phyloP scores from a whole-genome alignment of 2,113 vertebrate species.

The Caretta caretta region DNA sequence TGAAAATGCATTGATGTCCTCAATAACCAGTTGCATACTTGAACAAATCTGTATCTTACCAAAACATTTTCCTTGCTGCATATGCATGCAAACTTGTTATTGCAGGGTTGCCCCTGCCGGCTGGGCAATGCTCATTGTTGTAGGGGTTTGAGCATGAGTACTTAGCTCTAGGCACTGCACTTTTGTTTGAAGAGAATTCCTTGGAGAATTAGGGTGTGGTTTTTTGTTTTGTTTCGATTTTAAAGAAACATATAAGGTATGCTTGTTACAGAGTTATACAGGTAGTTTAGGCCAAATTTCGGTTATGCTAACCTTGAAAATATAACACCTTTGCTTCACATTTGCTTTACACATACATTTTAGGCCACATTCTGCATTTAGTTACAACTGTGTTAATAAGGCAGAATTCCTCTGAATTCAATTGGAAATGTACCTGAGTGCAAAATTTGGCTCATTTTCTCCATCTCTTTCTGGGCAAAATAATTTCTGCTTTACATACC shows the following conservation, averaged over 20 bases:
- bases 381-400: not conserved
- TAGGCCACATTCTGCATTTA: not conserved
- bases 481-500: not conserved
- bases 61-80: not conserved
- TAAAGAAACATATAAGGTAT: no score
- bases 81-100: not conserved
- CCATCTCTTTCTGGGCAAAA: not conserved
- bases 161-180: no score
- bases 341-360: not conserved
- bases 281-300: constrained; percentile 3
- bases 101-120: no score
- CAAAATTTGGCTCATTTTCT: not conserved
- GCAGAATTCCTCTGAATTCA: not conserved
- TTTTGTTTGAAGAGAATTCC: no score
- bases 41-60: not conserved
- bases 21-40: not conserved
- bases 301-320: not conserved
- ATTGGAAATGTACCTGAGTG: not conserved
- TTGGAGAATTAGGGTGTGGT: no score
- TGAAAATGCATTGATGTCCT: not conserved
- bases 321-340: not conserved
- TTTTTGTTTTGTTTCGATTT: no score
- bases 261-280: not conserved
- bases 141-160: no score
- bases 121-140: no score